Evolutionary conservation across 2,797 vertebrate genomes (phyloP).

Genomic region (Psittacula echo): DNA sequence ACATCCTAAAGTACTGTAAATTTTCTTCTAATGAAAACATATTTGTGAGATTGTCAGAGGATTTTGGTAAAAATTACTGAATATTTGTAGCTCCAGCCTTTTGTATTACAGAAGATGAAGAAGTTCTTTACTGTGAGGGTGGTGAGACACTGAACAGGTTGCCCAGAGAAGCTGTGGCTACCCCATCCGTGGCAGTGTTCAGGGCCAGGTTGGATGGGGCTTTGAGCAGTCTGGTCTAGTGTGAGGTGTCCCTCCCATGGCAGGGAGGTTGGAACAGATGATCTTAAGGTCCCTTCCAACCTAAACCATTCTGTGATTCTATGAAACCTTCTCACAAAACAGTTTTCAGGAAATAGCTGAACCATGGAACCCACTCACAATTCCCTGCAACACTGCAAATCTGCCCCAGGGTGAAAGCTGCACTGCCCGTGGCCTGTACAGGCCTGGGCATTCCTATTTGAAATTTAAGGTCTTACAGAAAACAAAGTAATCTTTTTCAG

Average conservation of each 20-base stretch:
- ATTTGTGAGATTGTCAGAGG: neutral
- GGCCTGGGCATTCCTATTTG: neutral
- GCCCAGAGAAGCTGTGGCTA: neutral
- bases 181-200: neutral
- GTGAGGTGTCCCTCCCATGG: neutral
- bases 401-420: neutral
- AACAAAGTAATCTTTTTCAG: neutral
- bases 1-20: neutral
- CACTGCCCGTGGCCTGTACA: fast-evolving
- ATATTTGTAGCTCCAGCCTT: neutral
- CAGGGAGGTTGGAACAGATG: neutral
- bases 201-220: neutral
- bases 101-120: neutral
- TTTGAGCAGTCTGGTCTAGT: neutral
- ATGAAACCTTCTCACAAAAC: neutral
- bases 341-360: neutral
- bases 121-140: neutral
- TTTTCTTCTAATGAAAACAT: neutral
- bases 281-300: neutral
- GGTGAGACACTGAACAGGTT: neutral
- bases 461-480: neutral
- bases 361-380: neutral
- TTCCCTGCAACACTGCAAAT: neutral
- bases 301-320: neutral
- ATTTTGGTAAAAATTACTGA: neutral